Conservation (phyloP, 2,113 vertebrate genomes). For the Mormyrus iriodes region DNA sequence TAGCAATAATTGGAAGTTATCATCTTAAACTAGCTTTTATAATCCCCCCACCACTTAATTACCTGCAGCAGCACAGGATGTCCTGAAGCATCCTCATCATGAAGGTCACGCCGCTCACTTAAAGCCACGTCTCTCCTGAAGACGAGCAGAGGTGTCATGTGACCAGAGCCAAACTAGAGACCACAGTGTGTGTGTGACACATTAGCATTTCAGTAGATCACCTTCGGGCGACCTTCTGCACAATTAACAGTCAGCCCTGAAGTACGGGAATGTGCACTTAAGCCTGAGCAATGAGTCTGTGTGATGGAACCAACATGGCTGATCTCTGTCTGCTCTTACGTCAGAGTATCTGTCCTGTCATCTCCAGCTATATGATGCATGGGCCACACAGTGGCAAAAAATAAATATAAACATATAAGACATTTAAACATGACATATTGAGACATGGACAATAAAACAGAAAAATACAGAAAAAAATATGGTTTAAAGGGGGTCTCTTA, state of each 20-base stretch:
- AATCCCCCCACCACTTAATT: slow-evolving; percentile 27
- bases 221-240: not conserved
- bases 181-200: not conserved
- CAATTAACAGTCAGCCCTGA: not conserved
- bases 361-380: not conserved
- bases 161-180: not conserved
- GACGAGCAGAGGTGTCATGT: slow-evolving; percentile 20
- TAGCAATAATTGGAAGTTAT: slow-evolving; percentile 27
- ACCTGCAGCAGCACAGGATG: not conserved
- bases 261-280: not conserved
- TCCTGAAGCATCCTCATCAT: not conserved
- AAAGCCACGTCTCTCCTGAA: slow-evolving; percentile 6
- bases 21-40: slow-evolving; percentile 31
- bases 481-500: not conserved
- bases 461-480: not conserved
- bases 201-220: not conserved
- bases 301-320: not conserved
- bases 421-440: not conserved
- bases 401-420: not conserved
- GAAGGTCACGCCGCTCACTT: not conserved
- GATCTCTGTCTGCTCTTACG: not conserved
- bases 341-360: not conserved
- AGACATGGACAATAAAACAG: not conserved
- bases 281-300: not conserved
- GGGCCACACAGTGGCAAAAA: not conserved